Conservation (phyloP, 1,140 invertebrate species). For the Pissodes strobi region DNA sequence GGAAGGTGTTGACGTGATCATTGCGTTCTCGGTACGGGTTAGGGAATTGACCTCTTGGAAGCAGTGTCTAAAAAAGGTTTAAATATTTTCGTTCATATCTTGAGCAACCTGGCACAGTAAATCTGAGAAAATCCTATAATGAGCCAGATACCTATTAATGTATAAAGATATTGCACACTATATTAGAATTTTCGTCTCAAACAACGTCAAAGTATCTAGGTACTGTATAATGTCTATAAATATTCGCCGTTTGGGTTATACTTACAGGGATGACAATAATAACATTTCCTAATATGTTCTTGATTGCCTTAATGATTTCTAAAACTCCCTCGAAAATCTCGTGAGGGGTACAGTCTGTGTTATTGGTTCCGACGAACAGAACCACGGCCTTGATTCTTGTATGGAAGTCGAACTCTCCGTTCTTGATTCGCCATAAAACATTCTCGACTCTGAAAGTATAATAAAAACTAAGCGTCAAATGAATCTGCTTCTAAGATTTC, state of each 20-base stretch:
- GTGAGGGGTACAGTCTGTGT: conserved; percentile 65
- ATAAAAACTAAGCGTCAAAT: too few relatives aligned
- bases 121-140: too few relatives aligned
- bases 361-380: conserved; percentile 73
- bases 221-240: too few relatives aligned
- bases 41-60: conserved; percentile 68
- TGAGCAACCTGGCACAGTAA: too few relatives aligned
- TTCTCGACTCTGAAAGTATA: conserved; percentile 62
- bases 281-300: conserved; percentile 61
- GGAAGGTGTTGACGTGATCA: conserved; percentile 62
- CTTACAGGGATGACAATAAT: conserved; percentile 68
- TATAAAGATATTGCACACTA: too few relatives aligned
- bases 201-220: too few relatives aligned
- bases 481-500: too few relatives aligned
- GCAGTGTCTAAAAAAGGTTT: conserved; percentile 60
- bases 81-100: too few relatives aligned
- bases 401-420: conserved; percentile 70
- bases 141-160: too few relatives aligned
- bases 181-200: too few relatives aligned
- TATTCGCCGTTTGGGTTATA: conserved; percentile 28
- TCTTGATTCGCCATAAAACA: conserved; percentile 72
- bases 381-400: conserved; percentile 73
- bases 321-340: conserved; percentile 69
- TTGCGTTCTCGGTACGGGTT: conserved; percentile 69
- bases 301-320: conserved; percentile 64